phyloP scores from a whole-genome alignment of 1,140 invertebrate genomes.

The Thaumatotibia leucotreta region DNA sequence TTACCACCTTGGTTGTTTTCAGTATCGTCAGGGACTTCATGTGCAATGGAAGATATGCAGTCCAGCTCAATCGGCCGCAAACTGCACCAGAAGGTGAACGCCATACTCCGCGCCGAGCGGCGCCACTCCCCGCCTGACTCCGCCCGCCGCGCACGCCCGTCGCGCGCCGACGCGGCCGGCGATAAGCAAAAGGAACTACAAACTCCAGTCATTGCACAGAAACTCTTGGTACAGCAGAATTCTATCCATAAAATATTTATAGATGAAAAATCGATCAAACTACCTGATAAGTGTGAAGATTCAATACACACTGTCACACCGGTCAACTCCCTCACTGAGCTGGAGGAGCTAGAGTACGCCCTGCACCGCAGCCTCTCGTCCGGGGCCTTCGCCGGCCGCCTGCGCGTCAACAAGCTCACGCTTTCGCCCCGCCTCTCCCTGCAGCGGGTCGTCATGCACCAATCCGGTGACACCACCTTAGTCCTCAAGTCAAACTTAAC shows the following conservation, averaged over 20 bases:
- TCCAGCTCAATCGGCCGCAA: conserved; percentile 43
- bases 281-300: not conserved
- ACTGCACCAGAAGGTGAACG: conserved; percentile 42
- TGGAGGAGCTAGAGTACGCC: conserved; percentile 41
- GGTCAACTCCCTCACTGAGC: conserved; percentile 30
- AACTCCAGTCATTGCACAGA: not conserved
- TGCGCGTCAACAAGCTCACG: conserved; percentile 50
- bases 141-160: conserved; percentile 23
- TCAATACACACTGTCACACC: conserved; percentile 17
- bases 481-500: conserved; percentile 39
- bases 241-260: not conserved
- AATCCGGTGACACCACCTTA: conserved; percentile 46
- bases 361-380: conserved; percentile 36
- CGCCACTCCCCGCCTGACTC: not conserved
- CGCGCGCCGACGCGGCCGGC: conserved; percentile 34
- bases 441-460: conserved; percentile 41
- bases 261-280: not conserved
- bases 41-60: conserved; percentile 30
- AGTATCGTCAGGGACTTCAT: conserved; percentile 37
- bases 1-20: conserved; percentile 16
- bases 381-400: conserved; percentile 42
- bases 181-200: conserved; percentile 12
- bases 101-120: conserved; percentile 31
- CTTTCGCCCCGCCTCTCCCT: conserved; percentile 52
- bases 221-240: not conserved